Base-by-base conservation (phyloP, 2,113 vertebrate species). In the Zosterops hypoxanthus region DNA sequence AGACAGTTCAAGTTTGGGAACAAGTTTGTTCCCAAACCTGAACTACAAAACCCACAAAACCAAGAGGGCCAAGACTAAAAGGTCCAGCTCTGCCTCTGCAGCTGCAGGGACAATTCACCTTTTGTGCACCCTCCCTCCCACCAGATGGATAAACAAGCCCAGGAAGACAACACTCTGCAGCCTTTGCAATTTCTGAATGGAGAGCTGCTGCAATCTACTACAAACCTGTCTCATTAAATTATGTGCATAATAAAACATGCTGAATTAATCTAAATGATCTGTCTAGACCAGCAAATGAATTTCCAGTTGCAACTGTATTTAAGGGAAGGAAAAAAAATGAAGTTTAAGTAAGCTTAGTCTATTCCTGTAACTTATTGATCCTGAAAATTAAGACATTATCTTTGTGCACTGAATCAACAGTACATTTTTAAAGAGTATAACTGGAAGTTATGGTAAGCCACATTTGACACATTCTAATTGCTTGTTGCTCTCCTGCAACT, bases 361-460 rank as follows among this genome's bases (percentile, higher is more conserved):
- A 73, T 95, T 94, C 71, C 86, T 77, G 44, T 39, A 90, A 60
- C 44, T 84, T 86, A 95, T 34, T 85, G 82, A 95, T 95, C 86
- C 86, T 93, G 90, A 97, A 94, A 94, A 95, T 78, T 25, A 90
- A 86, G 81, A 65, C 49, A 88, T 89, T 90, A 47, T 86, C 65
- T 92, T 78, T 92, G 77, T 83, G 77, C 77, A 69, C 24, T 70
- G 73, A 82, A 75, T 91, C 52, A 76, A 75, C 42, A 69, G 28
- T 6, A 49, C 50, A 65, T 63, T 92, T 93, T 55, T 90, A 46
- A 89, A 81, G 41, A 77, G 33, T 15, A 18, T 55, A 90, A 91
- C 88, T 86, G 80, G 75, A 90, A 82, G 68, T 26, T 86, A 70
- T 16, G 36, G 55, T 19, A 60, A 94, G 33, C 60, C 64, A 66